Evolutionary conservation across 2,888 invertebrate species (phyloP), one percentile per base, ranked within the genome.

Genomic region (Nomada fucata): DNA sequence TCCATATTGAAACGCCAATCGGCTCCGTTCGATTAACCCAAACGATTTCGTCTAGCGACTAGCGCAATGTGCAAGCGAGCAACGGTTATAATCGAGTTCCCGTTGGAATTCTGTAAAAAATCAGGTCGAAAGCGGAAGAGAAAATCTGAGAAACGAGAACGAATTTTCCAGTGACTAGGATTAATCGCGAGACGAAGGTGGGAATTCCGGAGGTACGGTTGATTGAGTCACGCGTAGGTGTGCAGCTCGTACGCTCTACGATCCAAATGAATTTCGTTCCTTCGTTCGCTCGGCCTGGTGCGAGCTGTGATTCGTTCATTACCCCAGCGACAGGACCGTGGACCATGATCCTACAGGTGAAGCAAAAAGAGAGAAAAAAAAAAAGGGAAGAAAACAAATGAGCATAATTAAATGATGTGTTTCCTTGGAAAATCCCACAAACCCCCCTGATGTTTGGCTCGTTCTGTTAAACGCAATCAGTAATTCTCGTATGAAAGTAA

Each of bases 181-280:
- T 59, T 69, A 69, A 78, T 64, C 57, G 69, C 64, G 79, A 79
- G 79, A 79, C 79, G 69, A 79, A 79, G 64, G 69, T 53, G 63
- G 23, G 68, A 78, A 57, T n/a, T 20, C 50, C 67, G 42, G 18
- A 29, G 55, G 50, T 18, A 63, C 23, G 29, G 23, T 65, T 53
- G 44, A 20, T 71, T 20, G 44, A 70, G 65, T 29, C 53, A 60
- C 11, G 44, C 69, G 57, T 13, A 42, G 60, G 70, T 79, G 70
- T 65, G 69, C 53, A 20, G 44, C 20, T 47, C 69, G 79, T 3
- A 44, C 20, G 29, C 72, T 23, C 20, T 65, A 44, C 44, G 20
- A 52, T 72, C 44, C 36, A 29, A 72, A 65, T 77, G 55, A 44
- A 72, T 67, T 53, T 67, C 59, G 59, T 36, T 9, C 29, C 47